Evolutionary conservation across 2,888 invertebrate species (phyloP), one percentile per base, ranked within the genome.

Genomic region (Venusia cambrica): DNA sequence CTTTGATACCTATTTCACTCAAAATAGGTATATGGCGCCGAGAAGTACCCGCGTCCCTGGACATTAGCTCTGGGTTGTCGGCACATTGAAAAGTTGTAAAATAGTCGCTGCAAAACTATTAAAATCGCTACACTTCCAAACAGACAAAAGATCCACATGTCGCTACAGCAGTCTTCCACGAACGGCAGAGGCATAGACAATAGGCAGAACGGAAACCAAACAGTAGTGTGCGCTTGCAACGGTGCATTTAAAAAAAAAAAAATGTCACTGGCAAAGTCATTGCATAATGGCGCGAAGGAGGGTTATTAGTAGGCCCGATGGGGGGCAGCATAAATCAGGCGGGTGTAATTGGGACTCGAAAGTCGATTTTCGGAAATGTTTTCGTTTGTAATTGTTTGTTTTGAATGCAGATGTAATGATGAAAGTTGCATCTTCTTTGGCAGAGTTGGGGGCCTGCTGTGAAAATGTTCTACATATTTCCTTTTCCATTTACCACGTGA

Each of bases 121-220:
- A 40, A 51, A 55, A 46, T 33, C 4, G 16, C 2, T 26, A 8
- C 19, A 26, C 30, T 20, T 16, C 25, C 12, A 39, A 32, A 15
- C 22, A 18, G 5, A 48, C 48, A 46, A 48, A 32, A 46, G 42
- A 34, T 33, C 37, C 49, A 48, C 50, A 52, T 52, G 49, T 46
- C 38, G 24, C 32, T 39, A 57, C 52, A 48, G 47, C 54, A 48
- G 56, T 51, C 53, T 74, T 74, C 75, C 55, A 39, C 62, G 73
- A 74, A 74, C 45, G 37, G 27, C 29, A 41, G 31, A 25, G 36
- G 20, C 38, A 42, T 45, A 47, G 51, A 59, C 50, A 66, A 61
- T 57, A 54, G 48, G 45, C 24, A 40, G 38, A 52, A 73, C 74
- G 75, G 74, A 75, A 74, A 74, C 67, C 59, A 51, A 51, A 59